Conservation (phyloP, 2,113 vertebrate genomes). For the Himantopus leucocephalus region DNA sequence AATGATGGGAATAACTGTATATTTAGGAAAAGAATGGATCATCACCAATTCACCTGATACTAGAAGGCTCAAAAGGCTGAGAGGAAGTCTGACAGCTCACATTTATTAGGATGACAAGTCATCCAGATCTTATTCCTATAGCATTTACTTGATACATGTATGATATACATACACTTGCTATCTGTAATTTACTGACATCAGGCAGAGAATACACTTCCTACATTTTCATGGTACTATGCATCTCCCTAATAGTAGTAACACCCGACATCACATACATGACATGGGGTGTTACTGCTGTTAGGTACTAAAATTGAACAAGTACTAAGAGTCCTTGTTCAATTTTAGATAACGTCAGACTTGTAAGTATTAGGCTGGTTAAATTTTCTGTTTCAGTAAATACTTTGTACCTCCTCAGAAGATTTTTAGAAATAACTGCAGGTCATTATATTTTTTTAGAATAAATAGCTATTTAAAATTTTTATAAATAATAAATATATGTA, state of each 20-base stretch:
- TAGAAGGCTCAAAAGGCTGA: neutral
- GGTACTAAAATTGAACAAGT: neutral
- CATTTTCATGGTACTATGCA: neutral
- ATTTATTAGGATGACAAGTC: neutral
- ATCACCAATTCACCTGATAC: neutral
- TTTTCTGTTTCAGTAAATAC: neutral
- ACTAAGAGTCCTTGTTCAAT: neutral
- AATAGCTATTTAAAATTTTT: neutral
- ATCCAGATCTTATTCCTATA: neutral
- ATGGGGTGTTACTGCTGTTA: neutral
- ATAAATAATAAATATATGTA: neutral
- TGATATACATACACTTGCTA: neutral
- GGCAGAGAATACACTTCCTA: neutral
- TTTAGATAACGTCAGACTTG: neutral
- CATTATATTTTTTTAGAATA: neutral
- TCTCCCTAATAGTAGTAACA: neutral
- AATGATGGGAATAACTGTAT: neutral
- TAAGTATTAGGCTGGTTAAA: neutral
- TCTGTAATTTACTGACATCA: neutral
- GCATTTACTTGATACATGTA: neutral
- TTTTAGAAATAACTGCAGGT: neutral
- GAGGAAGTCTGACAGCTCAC: neutral
- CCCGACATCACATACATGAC: accelerated
- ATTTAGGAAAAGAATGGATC: neutral
- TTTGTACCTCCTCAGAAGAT: neutral